phyloP scores from a whole-genome alignment of 1,140 invertebrate species.

The Chlorops oryzae region DNA sequence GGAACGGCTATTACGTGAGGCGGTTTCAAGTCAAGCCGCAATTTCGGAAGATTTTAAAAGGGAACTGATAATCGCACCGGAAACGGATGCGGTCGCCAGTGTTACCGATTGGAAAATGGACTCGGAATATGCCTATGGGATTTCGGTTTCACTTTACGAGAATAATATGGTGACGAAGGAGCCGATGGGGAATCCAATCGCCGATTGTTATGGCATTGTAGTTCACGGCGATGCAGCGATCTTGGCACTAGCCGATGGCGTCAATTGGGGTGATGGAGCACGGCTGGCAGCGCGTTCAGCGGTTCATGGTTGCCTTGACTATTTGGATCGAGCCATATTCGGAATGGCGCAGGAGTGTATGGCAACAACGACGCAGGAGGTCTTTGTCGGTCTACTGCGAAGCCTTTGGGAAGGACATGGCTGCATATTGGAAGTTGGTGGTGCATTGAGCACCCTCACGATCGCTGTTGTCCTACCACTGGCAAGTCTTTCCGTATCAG shows the following conservation, averaged over 20 bases:
- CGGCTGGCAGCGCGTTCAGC: constrained; percentile 82
- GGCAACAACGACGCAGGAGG: constrained; percentile 52
- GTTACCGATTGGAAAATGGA: constrained; percentile 63
- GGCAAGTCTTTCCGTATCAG: no score
- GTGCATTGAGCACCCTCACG: constrained; percentile 80
- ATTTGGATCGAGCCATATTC: constrained; percentile 74
- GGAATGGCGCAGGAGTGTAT: constrained; percentile 35
- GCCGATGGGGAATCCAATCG: constrained; percentile 80
- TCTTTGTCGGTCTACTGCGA: constrained; percentile 72
- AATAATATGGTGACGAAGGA: constrained; percentile 68
- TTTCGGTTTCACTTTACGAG: constrained; percentile 70
- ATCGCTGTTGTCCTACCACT: constrained; percentile 70
- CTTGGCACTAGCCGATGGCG: constrained; percentile 82
- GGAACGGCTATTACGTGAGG: constrained; percentile 37
- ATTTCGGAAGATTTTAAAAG: neutral
- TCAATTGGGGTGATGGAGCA: constrained; percentile 90
- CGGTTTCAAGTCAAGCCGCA: constrained; percentile 34
- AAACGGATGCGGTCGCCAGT: constrained; percentile 53
- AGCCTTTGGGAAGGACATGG: constrained; percentile 85
- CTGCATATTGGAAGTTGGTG: constrained; percentile 79
- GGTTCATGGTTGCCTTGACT: constrained; percentile 79
- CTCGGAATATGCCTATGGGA: constrained; percentile 62
- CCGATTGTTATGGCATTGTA: constrained; percentile 83
- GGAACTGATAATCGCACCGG: neutral
- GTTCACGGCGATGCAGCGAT: constrained; percentile 73